Evolutionary conservation across 2,888 invertebrate species (phyloP).

Genomic region (Bedellia somnulentella): DNA sequence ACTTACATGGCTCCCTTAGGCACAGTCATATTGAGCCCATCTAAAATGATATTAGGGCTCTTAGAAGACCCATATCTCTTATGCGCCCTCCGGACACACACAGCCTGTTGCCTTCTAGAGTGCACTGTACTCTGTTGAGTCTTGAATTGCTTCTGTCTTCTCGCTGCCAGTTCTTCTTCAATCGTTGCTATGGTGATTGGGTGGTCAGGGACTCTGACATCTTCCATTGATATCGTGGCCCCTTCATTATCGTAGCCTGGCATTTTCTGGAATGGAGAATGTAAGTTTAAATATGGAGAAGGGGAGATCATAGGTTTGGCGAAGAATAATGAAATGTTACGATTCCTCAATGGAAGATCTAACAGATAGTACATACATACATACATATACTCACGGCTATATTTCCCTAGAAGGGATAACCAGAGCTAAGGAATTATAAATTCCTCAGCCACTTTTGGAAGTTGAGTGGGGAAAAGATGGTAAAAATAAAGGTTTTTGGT

Average conservation of each 20-base stretch:
- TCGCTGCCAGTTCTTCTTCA: slow-evolving; percentile 26
- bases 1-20: slow-evolving; percentile 87
- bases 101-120: slow-evolving; percentile 75
- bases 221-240: slow-evolving; percentile 49
- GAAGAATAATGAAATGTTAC: too few species aligned
- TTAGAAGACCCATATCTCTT: slow-evolving; percentile 82
- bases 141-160: slow-evolving; percentile 35
- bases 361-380: too few species aligned
- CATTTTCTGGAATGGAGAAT: slow-evolving; percentile 26
- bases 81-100: slow-evolving; percentile 80
- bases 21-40: slow-evolving; percentile 90
- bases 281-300: too few species aligned
- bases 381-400: too few species aligned
- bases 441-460: too few species aligned
- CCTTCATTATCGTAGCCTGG: slow-evolving; percentile 54
- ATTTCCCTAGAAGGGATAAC: too few species aligned
- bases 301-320: too few species aligned
- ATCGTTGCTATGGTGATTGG: slow-evolving; percentile 31
- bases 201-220: slow-evolving; percentile 27
- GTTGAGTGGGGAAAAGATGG: too few species aligned
- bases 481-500: too few species aligned
- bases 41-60: slow-evolving; percentile 79
- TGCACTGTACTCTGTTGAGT: slow-evolving; percentile 72
- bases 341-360: too few species aligned
- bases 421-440: too few species aligned